Conservation (phyloP, 37 sponge, comb jelly and placozoan genomes). For the Theonella swinhoei region DNA sequence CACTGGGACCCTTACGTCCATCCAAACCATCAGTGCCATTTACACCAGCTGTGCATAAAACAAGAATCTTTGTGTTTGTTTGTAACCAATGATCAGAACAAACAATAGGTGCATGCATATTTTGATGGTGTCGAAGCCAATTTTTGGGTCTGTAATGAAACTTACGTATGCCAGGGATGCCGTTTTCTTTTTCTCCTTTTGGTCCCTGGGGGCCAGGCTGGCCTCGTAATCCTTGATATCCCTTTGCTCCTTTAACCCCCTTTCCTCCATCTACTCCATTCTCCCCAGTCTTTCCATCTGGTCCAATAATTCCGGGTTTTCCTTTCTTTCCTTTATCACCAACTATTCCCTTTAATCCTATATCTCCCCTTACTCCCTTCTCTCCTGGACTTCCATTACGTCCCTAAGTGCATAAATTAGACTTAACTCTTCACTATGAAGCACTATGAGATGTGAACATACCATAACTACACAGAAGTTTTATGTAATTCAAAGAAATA, state of each 20-base stretch:
- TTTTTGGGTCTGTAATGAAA: neutral
- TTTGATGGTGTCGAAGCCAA: no score
- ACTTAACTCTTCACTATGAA: no score
- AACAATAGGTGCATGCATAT: no score
- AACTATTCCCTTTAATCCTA: neutral
- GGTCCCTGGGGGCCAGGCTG: neutral
- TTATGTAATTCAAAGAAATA: neutral
- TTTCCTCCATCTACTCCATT: neutral
- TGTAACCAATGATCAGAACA: no score
- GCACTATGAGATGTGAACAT: no score
- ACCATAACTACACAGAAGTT: neutral
- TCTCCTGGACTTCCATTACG: neutral
- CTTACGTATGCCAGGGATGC: neutral
- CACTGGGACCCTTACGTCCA: neutral
- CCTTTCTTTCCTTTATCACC: neutral
- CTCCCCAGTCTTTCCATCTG: neutral
- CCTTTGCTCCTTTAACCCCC: neutral
- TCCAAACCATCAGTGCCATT: neutral
- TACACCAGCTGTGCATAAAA: neutral
- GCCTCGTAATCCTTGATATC: neutral
- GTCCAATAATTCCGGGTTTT: neutral
- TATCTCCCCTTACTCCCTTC: neutral
- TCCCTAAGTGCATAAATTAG: no score
- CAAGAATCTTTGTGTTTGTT: no score
- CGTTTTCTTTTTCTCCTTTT: neutral